A percentile compares a stretch with the other conserved stretches of the same genome.
phyloP scores from a whole-genome alignment of 2,113 vertebrate genomes.

The Colaptes auratus region DNA sequence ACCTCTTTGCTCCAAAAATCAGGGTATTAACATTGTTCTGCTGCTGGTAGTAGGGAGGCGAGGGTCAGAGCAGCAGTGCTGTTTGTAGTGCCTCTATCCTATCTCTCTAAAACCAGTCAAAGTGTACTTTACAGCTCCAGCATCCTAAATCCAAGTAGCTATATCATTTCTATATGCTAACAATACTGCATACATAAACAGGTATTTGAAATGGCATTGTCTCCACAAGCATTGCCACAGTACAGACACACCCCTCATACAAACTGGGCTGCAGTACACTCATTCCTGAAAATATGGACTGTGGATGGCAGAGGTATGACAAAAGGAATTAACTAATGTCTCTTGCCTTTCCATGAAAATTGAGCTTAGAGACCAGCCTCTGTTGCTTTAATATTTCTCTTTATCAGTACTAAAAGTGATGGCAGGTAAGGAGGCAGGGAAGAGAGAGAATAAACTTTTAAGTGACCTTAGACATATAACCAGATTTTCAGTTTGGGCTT shows the following conservation, averaged over 20 bases:
- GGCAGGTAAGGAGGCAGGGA: background rate
- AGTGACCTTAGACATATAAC: background rate
- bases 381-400: background rate
- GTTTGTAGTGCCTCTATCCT: background rate
- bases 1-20: background rate
- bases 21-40: fast-evolving
- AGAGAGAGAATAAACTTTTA: background rate
- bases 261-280: fast-evolving
- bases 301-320: too few species aligned
- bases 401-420: background rate
- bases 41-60: background rate
- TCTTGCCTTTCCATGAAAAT: background rate
- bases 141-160: background rate
- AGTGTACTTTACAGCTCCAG: background rate
- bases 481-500: background rate
- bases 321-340: background rate
- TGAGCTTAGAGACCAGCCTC: background rate
- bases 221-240: background rate
- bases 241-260: background rate
- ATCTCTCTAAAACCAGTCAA: background rate
- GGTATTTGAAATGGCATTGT: background rate
- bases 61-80: background rate
- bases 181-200: background rate
- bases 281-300: background rate
- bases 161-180: background rate